Evolutionary conservation across 2,797 vertebrate genomes (phyloP), one percentile per base, ranked within the genome.

Genomic region (Steatocranus sp.): DNA sequence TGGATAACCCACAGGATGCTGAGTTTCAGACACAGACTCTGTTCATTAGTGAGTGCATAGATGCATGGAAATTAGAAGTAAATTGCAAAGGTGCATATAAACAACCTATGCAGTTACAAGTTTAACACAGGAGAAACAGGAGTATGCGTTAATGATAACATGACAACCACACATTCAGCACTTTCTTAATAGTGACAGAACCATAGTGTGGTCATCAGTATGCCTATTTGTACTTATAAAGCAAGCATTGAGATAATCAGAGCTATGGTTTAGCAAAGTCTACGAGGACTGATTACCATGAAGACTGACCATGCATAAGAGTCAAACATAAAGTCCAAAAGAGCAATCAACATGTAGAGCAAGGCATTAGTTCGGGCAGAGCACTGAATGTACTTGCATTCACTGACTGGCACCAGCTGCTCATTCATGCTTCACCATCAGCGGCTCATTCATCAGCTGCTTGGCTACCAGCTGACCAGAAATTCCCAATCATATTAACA

Each of bases 401-500:
- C 78, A 68, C 80, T 81, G 78, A 87, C 84, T 86, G 58, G 76
- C 73, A 68, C 50, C 61, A 79, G 75, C 75, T 87, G 79, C 76
- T 81, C 75, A 73, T 70, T 88, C 81, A 78, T 79, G 74, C 77
- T 36, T 77, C 36, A 38, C 49, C 56, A 66, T 88, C 81, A 61
- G 23, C 1, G 12, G n/a, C 75, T 78, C 56, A 25, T 82, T 83
- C 74, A 80, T 78, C 51, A 81, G 76, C 48, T 81, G 81, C 53
- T 66, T 58, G 68, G 61, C 70, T 10, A 61, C 51, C 56, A 73
- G 77, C 76, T 82, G 80, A 80, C 56, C 15, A 12, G 38, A 75
- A 41, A n/a, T 38, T n/a, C 68, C 56, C 83, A 50, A 36, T 79
- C 68, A 53, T 54, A 61, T 70, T n/a, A 80, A 75, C 32, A 30